phyloP scores from a whole-genome alignment of 2,888 invertebrate species.

The Alloplasta piceator region DNA sequence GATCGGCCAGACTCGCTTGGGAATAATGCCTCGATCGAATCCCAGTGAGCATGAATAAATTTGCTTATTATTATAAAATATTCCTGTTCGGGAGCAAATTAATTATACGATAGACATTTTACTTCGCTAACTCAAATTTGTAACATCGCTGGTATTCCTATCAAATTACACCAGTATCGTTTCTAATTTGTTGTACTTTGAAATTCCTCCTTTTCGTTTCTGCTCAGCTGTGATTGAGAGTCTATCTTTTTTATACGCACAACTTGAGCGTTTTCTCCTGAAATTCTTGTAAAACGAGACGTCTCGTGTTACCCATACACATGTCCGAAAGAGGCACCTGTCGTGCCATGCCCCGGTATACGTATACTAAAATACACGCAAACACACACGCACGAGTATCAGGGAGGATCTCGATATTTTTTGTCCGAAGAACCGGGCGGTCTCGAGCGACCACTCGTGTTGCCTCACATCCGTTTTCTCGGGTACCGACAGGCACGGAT shows the following conservation, averaged over 20 bases:
- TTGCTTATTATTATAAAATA: too few species aligned
- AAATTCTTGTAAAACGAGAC: constrained; percentile 59
- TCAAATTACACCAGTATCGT: not conserved
- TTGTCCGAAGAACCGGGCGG: constrained; percentile 37
- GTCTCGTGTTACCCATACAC: constrained; percentile 41
- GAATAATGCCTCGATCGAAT: too few species aligned
- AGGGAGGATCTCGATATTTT: not conserved
- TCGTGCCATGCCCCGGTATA: constrained; percentile 25
- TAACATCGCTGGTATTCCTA: not conserved
- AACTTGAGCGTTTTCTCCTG: constrained; percentile 2
- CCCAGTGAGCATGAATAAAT: too few species aligned
- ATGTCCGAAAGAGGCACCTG: constrained; percentile 54
- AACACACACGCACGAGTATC: too few species aligned
- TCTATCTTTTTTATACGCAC: constrained; percentile 1
- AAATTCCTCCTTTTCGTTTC: not conserved
- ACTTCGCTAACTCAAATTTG: not conserved
- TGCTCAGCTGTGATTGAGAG: not conserved
- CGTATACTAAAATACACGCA: not conserved
- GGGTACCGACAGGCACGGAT: constrained; percentile 60
- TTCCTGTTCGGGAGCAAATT: too few species aligned
- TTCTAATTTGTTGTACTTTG: not conserved
- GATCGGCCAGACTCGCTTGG: too few species aligned
- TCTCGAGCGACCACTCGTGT: constrained; percentile 69
- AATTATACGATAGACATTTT: too few species aligned
- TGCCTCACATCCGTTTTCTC: constrained; percentile 77